Evolutionary conservation across 2,888 invertebrate genomes (phyloP), one percentile per base, ranked within the genome.

Genomic region (Caenorhabditis sp.): DNA sequence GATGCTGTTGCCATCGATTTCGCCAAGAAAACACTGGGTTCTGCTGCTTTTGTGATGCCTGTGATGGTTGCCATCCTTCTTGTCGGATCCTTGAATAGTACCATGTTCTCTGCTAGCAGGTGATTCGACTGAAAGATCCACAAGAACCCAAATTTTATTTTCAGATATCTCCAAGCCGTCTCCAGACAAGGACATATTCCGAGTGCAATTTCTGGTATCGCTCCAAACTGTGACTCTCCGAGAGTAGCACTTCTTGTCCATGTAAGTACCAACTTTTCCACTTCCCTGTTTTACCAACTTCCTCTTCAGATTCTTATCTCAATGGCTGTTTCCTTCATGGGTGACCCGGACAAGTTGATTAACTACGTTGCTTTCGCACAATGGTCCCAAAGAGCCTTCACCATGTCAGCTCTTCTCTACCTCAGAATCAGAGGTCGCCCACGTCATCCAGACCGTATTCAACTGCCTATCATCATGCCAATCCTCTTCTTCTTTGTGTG

Each of bases 331-430:
- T 88, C 90, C 2, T 90, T 91, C 63, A 72, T 86, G 44, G 91
- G 90, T 12, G 86, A 90, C 69, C 84, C 90, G 44, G 80, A 89
- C 68, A 85, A 89, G 35, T 69, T 91, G 56, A 89, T 91, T 74
- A 88, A 89, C 79, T 91, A 90, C 79, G 89, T 90, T 8, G 89
- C 89, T 8, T 91, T 91, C 61, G 88, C 89, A 2, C 89, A 89
- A 68, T 91, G 91, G 91, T 87, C 88, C n/a, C 90, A 92, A 63
- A 79, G 91, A 22, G 87, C 88, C 3, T 84, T 90, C 70, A 91
- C 91, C 26, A 91, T 91, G 87, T 59, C 86, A n/a, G 89, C 90
- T 19, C 81, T 91, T n/a, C 66, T 91, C 28, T 91, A 85, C 69
- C 89, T 91, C 35, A 70, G 90, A 31, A 82, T 89, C 74, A 58